Conservation (phyloP, 2,113 vertebrate species). For the Saguinus midas region DNA sequence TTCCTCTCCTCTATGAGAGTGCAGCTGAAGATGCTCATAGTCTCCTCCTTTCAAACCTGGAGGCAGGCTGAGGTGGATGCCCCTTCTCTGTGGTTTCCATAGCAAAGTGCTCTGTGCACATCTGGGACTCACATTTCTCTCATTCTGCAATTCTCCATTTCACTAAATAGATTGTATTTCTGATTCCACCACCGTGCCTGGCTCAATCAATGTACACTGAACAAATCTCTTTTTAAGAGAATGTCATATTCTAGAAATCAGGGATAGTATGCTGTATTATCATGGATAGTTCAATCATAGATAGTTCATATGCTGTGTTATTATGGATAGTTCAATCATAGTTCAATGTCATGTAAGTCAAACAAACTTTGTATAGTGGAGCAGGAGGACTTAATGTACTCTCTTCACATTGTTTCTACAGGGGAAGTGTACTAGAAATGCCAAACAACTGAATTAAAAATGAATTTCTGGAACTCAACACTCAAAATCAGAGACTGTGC, state of each 20-base stretch:
- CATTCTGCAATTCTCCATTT: not conserved
- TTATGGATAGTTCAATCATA: not conserved
- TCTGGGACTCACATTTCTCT: not conserved
- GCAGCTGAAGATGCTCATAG: not conserved
- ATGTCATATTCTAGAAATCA: not conserved
- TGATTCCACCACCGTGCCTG: not conserved
- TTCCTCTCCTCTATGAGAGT: not conserved
- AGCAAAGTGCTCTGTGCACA: not conserved
- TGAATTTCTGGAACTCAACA: slow-evolving; percentile 1
- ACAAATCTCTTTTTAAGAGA: not conserved
- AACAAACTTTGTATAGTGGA: not conserved
- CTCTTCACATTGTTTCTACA: not conserved
- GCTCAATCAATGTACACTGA: not conserved
- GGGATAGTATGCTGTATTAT: not conserved
- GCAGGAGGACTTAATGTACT: not conserved
- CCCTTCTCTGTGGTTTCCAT: not conserved
- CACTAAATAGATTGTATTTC: not conserved
- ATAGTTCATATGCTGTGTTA: not conserved
- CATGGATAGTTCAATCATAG: no score
- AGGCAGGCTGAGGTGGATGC: not conserved
- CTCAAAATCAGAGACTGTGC: not conserved
- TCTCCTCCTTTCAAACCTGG: not conserved
- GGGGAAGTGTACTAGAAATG: not conserved
- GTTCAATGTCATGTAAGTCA: not conserved
- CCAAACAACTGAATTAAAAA: not conserved